Percentiles rank a stretch among this genome's conserved stretches.
Evolutionary conservation across 2,113 vertebrate genomes (phyloP).

Genomic region (Pseudolaguvia tuberculata): DNA sequence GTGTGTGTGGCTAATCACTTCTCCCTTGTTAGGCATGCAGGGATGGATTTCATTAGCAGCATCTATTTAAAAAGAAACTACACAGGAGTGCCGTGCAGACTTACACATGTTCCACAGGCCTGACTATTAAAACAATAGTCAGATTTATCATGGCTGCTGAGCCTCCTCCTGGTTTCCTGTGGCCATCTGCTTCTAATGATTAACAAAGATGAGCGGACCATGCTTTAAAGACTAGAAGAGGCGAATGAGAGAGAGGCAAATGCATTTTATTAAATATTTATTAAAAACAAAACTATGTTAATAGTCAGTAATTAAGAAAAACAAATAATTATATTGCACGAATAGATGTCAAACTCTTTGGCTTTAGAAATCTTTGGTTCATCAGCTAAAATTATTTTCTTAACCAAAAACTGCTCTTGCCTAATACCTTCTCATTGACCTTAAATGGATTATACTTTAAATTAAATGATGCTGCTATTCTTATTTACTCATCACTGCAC

Average conservation of each 20-base stretch:
- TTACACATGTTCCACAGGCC: slow-evolving; percentile 42
- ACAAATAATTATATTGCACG: no score
- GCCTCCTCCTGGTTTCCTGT: slow-evolving; percentile 42
- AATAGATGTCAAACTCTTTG: no score
- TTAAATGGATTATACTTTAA: neutral
- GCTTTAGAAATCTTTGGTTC: no score
- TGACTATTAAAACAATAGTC: slow-evolving; percentile 46
- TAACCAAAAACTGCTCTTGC: no score
- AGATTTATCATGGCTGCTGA: slow-evolving; percentile 32
- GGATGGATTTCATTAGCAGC: slow-evolving; percentile 40
- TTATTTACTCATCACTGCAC: neutral
- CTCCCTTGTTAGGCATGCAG: slow-evolving; percentile 27
- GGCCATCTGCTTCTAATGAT: slow-evolving; percentile 54
- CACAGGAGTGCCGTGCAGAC: slow-evolving; percentile 22
- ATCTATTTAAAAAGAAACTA: slow-evolving; percentile 21
- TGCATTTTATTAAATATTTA: no score
- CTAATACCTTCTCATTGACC: neutral
- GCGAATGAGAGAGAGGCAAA: neutral
- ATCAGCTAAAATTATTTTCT: no score
- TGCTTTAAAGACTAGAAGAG: slow-evolving; percentile 36
- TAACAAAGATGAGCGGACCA: slow-evolving; percentile 35
- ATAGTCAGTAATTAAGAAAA: no score
- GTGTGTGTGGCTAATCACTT: slow-evolving; percentile 31
- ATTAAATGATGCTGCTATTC: neutral
- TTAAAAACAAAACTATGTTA: no score